Evolutionary conservation across 2,113 vertebrate genomes (phyloP), one percentile per base, ranked within the genome.

Genomic region (Brachirus orientalis): DNA sequence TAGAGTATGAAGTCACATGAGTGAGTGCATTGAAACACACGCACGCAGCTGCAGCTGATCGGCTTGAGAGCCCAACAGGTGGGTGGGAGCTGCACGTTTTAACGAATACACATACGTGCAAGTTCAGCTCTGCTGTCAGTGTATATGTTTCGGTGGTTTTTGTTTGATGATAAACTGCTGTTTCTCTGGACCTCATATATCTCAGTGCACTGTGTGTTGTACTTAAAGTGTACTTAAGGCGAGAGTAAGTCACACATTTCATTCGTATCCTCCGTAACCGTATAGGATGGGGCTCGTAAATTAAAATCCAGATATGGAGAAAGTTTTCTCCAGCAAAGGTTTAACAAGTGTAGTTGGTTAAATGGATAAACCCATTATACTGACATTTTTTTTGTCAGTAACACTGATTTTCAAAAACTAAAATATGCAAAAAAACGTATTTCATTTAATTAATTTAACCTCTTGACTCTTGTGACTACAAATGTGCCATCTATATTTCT

Each of bases 151-250:
- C 85, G 79, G 78, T 55, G 77, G 77, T 75, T n/a, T n/a, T n/a
- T 77, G 61, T 47, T 43, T 53, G 78, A 80, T 86, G 85, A 90
- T 81, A 65, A 86, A 87, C 70, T 67, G 67, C 61, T 78, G 66
- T 75, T 85, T 90, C 75, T 80, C 28, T 16, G 20, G 46, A 66
- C 70, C 65, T 73, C 63, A n/a, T 57, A 72, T 79, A 86, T 73
- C 69, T 80, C 48, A 75, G 69, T 69, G 56, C 66, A 57, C 54
- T 64, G 76, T 78, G 53, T 77, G 72, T 75, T 77, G 52, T 64
- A 80, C 72, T 73, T 73, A 67, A 72, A 75, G 76, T 74, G 51
- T 59, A n/a, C n/a, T n/a, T n/a, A n/a, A 53, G 44, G 64, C 44
- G 40, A 50, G 69, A 51, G 65, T 22, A 8, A 41, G 38, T 63